These are phyloP conservation scores for Nemopilema nomurai DNA, from an alignment of 30 jellyfish, hydroid and myxozoan genomes.

Conservation along the genomic window DNA sequence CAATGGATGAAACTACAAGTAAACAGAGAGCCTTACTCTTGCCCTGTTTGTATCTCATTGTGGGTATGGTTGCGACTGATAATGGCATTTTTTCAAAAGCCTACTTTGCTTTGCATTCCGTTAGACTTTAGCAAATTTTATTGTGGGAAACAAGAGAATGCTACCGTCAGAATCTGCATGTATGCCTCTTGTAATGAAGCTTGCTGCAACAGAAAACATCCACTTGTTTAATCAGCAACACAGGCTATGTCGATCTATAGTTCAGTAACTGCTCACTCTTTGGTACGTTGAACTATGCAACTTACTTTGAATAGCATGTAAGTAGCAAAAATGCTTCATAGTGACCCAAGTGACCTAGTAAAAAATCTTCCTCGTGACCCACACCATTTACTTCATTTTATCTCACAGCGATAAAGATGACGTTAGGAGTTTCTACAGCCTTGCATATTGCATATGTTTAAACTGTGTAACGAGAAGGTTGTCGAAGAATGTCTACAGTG, in stretches of 20 bases:
- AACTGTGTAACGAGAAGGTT: background rate
- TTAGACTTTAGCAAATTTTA: background rate
- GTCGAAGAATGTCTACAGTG: background rate
- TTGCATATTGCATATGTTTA: background rate
- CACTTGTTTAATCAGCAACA: background rate
- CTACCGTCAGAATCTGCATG: background rate
- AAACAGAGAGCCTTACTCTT: background rate
- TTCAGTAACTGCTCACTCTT: too few relatives aligned
- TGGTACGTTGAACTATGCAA: too few relatives aligned
- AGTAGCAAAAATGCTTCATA: too few relatives aligned
- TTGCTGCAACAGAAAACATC: background rate
- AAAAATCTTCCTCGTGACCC: background rate
- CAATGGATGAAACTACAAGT: background rate
- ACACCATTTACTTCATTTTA: background rate
- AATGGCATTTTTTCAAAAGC: background rate
- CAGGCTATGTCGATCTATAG: too few relatives aligned
- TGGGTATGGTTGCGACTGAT: background rate
- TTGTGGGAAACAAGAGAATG: background rate
- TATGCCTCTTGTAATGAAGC: background rate
- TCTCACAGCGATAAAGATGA: background rate
- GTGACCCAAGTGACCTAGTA: too few relatives aligned
- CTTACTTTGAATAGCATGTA: too few relatives aligned
- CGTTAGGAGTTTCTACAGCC: background rate
- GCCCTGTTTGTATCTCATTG: background rate
- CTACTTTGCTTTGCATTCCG: background rate